A percentile compares a stretch with the other conserved stretches of the same genome.
Evolutionary conservation across 2,113 vertebrate genomes (phyloP).

Genomic region (Notarius quadriscutis): DNA sequence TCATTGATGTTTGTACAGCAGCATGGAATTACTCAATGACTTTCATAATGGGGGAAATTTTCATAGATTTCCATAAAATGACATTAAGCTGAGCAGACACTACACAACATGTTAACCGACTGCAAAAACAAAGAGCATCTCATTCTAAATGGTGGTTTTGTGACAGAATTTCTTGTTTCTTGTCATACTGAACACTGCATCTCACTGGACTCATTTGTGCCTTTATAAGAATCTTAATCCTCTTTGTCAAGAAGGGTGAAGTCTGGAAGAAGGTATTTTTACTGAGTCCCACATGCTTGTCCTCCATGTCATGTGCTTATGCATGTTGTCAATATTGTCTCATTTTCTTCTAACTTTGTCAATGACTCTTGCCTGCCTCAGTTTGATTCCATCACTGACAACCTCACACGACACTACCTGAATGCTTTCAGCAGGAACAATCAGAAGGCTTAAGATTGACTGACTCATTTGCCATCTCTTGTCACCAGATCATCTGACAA

Average conservation of each 20-base stretch:
- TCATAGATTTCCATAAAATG: constrained; percentile 5
- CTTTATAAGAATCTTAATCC: not conserved
- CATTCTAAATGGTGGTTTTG: not conserved
- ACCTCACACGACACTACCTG: not conserved
- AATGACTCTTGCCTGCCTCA: not conserved
- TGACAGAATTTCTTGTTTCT: not conserved
- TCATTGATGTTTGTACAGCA: constrained; percentile 24
- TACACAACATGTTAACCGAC: not conserved
- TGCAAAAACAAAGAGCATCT: not conserved
- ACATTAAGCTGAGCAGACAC: not conserved
- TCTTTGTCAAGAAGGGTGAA: not conserved
- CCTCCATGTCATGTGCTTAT: not conserved
- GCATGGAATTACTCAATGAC: not conserved
- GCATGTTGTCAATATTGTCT: not conserved
- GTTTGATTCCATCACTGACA: not conserved
- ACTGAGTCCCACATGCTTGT: not conserved
- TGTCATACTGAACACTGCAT: not conserved
- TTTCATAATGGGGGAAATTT: not conserved
- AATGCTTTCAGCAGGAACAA: not conserved
- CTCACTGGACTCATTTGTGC: not conserved
- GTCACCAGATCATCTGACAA: not conserved
- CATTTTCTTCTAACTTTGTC: not conserved
- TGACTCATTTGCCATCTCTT: not conserved
- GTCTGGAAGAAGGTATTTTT: not conserved
- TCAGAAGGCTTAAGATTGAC: not conserved